Base-by-base conservation (phyloP, 2,888 invertebrate species). In the Alviniconcha strummeri region DNA sequence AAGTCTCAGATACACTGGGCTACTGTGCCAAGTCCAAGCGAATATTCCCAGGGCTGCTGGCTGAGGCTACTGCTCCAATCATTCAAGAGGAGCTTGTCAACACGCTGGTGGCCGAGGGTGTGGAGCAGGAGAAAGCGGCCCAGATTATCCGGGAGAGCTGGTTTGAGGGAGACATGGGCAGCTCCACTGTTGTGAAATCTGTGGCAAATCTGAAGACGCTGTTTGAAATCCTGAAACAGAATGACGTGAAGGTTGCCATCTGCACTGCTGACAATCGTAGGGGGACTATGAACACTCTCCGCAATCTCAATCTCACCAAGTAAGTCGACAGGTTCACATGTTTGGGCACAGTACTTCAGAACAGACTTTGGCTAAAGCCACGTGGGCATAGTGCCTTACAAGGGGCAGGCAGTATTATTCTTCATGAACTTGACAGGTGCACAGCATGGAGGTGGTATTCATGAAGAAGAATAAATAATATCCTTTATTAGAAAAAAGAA, bases 181-280 rank as follows among this genome's bases (percentile, higher is more conserved):
- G 89, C 80, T 84, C 89, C 8, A 89, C 91, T 54, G 88, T 90
- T 11, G 88, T 94, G 71, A 92, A 92, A 86, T 89, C 93, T 56
- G 88, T 94, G 13, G 91, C 92, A 54, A 92, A 94, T 83, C 87
- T 94, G n/a, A 88, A 89, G 76, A 90, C 91, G 5, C 86, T 94
- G 83, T 94, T 94, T 87, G 88, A 90, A 77, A 90, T 92, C 64
- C 89, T 94, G 5, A 92, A 92, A 83, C 87, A 88, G 55, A 91
- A 94, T 86, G 91, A 91, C 71, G 90, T 94, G 52, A 94, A 94
- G 83, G 85, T 86, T n/a, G 94, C 94, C 60, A 90, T 94, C 36
- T 94, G 94, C 84, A 94, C 94, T 0, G 92, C 94, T 19, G 94
- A 94, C 87, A 93, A 92, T 84, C 87, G 93, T 17, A 85, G 89